These are phyloP conservation scores for Peribatodes rhomboidaria DNA, from an alignment of 2,888 invertebrate genomes.

Conservation along the genomic window DNA sequence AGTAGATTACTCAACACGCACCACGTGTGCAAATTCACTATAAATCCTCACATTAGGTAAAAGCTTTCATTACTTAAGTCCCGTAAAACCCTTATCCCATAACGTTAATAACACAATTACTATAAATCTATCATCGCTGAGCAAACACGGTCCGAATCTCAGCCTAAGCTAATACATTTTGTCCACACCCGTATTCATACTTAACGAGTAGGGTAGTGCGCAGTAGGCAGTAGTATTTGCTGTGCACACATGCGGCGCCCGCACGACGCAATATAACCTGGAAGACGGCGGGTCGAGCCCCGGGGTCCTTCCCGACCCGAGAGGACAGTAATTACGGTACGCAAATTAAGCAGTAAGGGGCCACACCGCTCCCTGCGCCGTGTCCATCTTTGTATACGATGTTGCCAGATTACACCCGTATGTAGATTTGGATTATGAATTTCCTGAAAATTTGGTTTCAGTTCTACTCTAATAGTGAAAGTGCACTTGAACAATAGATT, in stretches of 20 bases:
- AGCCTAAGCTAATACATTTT: conserved; percentile 87
- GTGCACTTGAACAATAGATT: neutral
- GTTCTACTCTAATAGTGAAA: too few relatives aligned
- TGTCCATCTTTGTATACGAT: conserved; percentile 81
- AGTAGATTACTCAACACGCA: conserved; percentile 69
- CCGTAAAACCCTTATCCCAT: conserved; percentile 86
- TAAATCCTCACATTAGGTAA: conserved; percentile 83
- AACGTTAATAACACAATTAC: conserved; percentile 87
- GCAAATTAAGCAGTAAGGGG: conserved; percentile 87
- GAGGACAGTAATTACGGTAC: conserved; percentile 88
- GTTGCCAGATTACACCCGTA: conserved; percentile 21
- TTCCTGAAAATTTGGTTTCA: neutral
- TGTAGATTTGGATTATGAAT: neutral
- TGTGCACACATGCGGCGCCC: conserved; percentile 83
- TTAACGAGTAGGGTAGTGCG: conserved; percentile 81
- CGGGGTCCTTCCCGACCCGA: conserved; percentile 81
- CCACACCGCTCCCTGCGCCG: conserved; percentile 66
- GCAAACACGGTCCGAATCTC: conserved; percentile 85
- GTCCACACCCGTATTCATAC: conserved; percentile 86
- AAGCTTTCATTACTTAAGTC: conserved; percentile 85
- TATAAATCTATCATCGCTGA: conserved; percentile 86
- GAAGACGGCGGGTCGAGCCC: conserved; percentile 82
- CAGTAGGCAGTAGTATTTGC: conserved; percentile 71
- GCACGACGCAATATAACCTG: conserved; percentile 85
- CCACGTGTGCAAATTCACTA: conserved; percentile 80